These are phyloP conservation scores for Mesocricetus auratus DNA, from an alignment of 2,113 vertebrate species.

Conservation along the genomic window DNA sequence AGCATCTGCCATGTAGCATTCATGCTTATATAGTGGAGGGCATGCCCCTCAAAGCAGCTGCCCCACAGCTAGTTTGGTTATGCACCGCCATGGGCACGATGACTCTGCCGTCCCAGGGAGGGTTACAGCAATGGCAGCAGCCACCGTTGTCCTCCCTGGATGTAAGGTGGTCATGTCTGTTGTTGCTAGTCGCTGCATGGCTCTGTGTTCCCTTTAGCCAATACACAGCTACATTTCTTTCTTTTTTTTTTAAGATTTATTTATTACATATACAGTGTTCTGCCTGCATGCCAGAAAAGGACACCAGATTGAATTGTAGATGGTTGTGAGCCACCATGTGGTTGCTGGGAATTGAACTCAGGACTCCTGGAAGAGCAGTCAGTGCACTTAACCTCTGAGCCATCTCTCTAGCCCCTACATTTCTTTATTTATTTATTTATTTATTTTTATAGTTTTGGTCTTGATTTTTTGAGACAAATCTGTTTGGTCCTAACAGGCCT, in stretches of 20 bases:
- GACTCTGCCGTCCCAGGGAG: rapidly evolving
- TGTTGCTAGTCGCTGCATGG: not conserved
- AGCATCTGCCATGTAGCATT: not conserved
- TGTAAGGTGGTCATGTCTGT: not conserved
- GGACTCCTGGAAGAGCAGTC: too few relatives aligned
- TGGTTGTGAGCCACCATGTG: too few relatives aligned
- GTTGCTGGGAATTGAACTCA: too few relatives aligned
- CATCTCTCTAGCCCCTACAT: too few relatives aligned
- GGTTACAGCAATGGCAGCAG: rapidly evolving
- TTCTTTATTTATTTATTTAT: too few relatives aligned
- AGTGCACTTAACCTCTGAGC: too few relatives aligned
- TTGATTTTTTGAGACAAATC: not conserved
- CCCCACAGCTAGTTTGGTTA: not conserved
- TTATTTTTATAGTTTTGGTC: too few relatives aligned
- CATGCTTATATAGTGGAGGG: rapidly evolving
- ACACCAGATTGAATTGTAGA: too few relatives aligned
- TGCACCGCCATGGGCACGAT: rapidly evolving
- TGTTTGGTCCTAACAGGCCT: not conserved
- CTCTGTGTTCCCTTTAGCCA: too few relatives aligned
- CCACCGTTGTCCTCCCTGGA: not conserved
- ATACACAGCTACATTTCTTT: not conserved
- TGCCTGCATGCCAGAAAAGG: too few relatives aligned
- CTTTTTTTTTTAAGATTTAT: not conserved
- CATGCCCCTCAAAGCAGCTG: not conserved
- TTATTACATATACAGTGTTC: too few relatives aligned